Evolutionary conservation across 2,113 vertebrate species (phyloP).

Genomic region (Anguilla japonica): DNA sequence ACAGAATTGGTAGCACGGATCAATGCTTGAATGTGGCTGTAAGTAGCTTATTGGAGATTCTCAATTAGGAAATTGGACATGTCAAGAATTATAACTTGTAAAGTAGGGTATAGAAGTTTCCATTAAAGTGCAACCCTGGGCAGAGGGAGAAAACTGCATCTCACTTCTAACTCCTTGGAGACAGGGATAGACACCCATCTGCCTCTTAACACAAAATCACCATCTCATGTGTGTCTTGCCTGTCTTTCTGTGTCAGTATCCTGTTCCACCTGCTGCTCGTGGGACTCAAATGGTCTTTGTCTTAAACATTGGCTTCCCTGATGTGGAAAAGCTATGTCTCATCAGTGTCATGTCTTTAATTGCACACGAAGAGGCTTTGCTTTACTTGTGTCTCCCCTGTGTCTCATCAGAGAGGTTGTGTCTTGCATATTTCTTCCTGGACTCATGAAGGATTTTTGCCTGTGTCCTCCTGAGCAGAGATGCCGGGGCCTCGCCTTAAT

Average conservation of each 20-base stretch:
- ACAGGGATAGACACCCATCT: no score
- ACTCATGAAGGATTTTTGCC: neutral
- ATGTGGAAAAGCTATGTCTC: neutral
- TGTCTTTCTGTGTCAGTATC: neutral
- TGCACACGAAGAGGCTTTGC: neutral
- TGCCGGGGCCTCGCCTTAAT: neutral
- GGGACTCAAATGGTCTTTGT: neutral
- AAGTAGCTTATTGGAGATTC: no score
- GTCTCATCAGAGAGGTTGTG: neutral
- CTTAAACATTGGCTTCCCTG: neutral
- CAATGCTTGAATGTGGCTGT: no score
- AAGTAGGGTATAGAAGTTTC: neutral
- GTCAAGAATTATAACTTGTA: neutral
- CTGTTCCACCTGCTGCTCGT: neutral
- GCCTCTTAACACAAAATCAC: no score
- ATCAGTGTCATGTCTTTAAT: neutral
- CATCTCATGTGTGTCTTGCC: no score
- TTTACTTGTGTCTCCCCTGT: neutral
- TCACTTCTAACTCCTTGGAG: neutral
- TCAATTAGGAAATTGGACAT: neutral
- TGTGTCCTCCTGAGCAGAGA: neutral
- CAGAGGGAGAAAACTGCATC: neutral
- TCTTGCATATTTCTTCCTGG: neutral
- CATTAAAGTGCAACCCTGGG: no score
- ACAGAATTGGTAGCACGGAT: no score